These are phyloP conservation scores for Chelidonichthys spinosus DNA, from an alignment of 2,797 vertebrate species.

Conservation along the genomic window DNA sequence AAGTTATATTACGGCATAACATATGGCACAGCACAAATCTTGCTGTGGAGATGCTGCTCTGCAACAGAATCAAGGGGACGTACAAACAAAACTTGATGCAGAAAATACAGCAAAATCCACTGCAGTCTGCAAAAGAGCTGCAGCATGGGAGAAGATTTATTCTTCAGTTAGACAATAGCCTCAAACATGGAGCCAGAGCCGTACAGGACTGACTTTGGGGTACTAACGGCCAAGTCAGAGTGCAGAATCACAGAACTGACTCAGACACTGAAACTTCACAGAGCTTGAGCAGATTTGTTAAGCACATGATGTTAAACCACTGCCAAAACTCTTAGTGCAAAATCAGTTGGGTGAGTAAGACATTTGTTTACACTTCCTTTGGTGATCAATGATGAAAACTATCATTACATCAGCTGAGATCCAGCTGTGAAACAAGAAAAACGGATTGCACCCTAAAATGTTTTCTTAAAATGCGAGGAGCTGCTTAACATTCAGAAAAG, in stretches of 20 bases:
- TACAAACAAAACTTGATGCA: not conserved
- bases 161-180: slow-evolving; percentile 13
- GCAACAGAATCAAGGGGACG: not conserved
- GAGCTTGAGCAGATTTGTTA: not conserved
- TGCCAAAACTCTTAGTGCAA: not conserved
- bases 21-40: not conserved
- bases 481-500: not conserved
- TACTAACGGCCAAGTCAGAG: not conserved
- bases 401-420: not conserved
- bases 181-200: slow-evolving; percentile 15
- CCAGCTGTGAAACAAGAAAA: not conserved
- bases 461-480: not conserved
- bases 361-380: not conserved
- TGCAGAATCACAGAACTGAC: not conserved
- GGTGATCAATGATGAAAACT: not conserved
- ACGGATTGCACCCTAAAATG: not conserved
- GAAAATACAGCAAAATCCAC: not conserved
- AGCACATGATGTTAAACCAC: not conserved
- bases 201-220: not conserved
- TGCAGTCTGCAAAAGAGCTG: not conserved
- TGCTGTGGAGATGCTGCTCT: not conserved
- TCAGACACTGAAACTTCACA: not conserved
- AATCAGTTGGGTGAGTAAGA: not conserved
- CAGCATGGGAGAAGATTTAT: not conserved
- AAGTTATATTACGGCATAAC: not conserved